Conservation (phyloP, 2,888 invertebrate species). For the Eristalis pertinax region DNA sequence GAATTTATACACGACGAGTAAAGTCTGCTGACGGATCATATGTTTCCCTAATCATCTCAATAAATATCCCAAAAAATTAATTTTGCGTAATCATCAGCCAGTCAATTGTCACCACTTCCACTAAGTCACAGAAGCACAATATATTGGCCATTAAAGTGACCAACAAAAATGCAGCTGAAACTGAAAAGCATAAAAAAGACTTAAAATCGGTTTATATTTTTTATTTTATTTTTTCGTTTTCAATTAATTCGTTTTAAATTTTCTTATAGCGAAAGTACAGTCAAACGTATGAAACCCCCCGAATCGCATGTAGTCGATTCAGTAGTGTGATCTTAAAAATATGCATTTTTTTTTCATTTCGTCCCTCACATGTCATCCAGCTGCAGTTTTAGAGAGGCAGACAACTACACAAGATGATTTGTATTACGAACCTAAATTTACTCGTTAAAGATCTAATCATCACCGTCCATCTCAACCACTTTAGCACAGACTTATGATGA, state of each 20-base stretch:
- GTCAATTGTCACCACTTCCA: too few relatives aligned
- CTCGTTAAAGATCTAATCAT: slow-evolving; percentile 21
- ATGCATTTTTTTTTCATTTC: background rate
- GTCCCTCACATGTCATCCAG: background rate
- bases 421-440: background rate
- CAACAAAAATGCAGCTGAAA: background rate
- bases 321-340: background rate
- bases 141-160: background rate
- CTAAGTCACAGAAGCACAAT: background rate
- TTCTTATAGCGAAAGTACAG: background rate
- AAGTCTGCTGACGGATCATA: too few relatives aligned
- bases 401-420: background rate
- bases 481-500: slow-evolving; percentile 16
- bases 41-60: too few relatives aligned
- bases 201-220: background rate
- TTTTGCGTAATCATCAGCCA: too few relatives aligned
- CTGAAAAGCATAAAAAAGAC: background rate
- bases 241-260: slow-evolving; percentile 6
- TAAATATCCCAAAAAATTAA: too few relatives aligned
- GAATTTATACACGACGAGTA: too few relatives aligned
- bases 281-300: background rate
- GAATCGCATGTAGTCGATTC: background rate
- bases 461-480: slow-evolving; percentile 10
- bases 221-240: slow-evolving; percentile 9
- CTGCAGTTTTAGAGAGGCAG: background rate